phyloP scores from a whole-genome alignment of 2,888 invertebrate genomes.

The Polydrusus tereticollis region DNA sequence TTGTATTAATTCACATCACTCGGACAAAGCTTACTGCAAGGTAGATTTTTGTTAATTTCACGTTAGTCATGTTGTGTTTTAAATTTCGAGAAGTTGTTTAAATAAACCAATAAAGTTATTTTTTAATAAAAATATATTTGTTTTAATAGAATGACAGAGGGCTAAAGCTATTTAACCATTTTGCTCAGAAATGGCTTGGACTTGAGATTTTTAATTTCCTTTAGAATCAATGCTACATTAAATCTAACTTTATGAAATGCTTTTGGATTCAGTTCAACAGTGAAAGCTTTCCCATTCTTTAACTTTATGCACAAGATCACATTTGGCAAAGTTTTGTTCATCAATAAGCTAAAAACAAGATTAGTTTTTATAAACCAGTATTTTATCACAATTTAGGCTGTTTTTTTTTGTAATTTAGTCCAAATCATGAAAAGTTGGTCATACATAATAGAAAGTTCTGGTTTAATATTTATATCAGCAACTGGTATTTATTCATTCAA shows the following conservation, averaged over 20 bases:
- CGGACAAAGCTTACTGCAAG: no score
- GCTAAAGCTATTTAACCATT: conserved; percentile 16
- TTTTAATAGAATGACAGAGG: neutral
- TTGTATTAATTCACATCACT: no score
- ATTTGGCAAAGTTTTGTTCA: conserved; percentile 57
- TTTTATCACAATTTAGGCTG: no score
- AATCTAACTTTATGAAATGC: conserved; percentile 62
- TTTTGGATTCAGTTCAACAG: conserved; percentile 59
- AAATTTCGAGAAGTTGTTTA: neutral
- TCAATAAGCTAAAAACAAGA: conserved; percentile 56
- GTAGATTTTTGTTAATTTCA: no score
- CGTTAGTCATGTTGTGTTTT: conserved; percentile 10
- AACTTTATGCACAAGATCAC: conserved; percentile 58
- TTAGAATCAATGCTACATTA: conserved; percentile 61
- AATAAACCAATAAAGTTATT: neutral
- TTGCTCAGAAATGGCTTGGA: conserved; percentile 20
- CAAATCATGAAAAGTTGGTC: no score
- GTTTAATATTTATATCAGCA: no score
- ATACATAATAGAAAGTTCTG: no score
- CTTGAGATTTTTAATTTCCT: conserved; percentile 55
- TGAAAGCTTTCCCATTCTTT: conserved; percentile 57
- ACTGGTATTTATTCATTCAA: no score
- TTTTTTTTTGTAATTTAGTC: no score
- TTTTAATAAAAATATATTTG: conserved; percentile 5
- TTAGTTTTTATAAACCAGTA: neutral